Conservation (phyloP, 2,888 invertebrate species). For the Brassicogethes aeneus region DNA sequence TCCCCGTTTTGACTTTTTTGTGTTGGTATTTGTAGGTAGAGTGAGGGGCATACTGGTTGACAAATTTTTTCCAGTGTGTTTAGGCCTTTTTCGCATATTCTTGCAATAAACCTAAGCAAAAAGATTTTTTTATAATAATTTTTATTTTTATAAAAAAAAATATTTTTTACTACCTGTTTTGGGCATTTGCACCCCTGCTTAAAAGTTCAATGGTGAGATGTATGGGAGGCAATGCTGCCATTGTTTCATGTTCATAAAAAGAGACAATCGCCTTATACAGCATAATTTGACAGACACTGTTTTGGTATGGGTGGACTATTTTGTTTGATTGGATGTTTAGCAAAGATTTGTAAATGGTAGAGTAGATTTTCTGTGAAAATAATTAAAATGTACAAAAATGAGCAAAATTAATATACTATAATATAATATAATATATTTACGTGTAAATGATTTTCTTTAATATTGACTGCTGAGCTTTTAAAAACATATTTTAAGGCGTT, state of each 20-base stretch:
- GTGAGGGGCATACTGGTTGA: neutral
- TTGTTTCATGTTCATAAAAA: neutral
- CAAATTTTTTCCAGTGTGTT: neutral
- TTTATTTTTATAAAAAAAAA: no score
- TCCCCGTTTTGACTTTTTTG: neutral
- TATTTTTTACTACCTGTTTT: no score
- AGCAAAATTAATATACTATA: no score
- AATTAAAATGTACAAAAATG: no score
- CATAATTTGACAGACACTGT: neutral
- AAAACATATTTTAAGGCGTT: no score
- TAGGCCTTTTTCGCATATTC: neutral
- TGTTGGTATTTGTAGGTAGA: neutral
- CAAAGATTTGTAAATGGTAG: neutral
- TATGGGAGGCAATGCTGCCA: neutral
- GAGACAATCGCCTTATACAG: neutral
- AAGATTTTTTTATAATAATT: no score
- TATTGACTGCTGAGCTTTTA: no score
- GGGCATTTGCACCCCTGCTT: neutral
- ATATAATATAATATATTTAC: no score
- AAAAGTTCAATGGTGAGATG: neutral
- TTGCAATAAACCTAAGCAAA: neutral
- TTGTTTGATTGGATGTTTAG: neutral
- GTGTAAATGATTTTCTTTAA: no score
- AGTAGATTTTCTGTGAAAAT: no score
- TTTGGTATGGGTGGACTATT: neutral